These are phyloP conservation scores for Phycodurus eques DNA, from an alignment of 2,113 vertebrate species.

Conservation along the genomic window DNA sequence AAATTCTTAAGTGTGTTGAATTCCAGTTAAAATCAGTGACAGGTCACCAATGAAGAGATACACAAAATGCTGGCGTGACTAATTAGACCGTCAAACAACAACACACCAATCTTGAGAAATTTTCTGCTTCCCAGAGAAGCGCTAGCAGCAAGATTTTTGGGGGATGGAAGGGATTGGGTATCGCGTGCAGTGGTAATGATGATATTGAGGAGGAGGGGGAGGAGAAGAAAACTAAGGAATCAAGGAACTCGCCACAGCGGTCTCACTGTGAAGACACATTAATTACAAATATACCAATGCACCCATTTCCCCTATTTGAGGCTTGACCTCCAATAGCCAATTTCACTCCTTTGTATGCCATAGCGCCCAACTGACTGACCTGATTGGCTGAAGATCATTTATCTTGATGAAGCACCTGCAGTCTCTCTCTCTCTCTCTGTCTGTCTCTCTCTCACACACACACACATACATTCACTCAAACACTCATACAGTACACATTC, in stretches of 20 bases:
- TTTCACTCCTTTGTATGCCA: constrained; percentile 47
- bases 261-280: constrained; percentile 24
- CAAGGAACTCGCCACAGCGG: constrained; percentile 59
- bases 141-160: constrained; percentile 1
- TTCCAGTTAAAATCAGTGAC: constrained; percentile 3
- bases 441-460: not conserved
- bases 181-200: constrained; percentile 5
- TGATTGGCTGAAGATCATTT: constrained; percentile 74
- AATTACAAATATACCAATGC: constrained; percentile 5
- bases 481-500: no score
- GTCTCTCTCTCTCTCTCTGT: constrained; percentile 9
- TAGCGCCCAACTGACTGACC: constrained; percentile 58
- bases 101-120: constrained; percentile 36
- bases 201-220: not conserved
- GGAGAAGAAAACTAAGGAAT: constrained; percentile 48
- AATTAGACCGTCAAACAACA: constrained; percentile 51
- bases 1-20: not conserved
- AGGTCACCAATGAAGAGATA: constrained; percentile 31
- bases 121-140: constrained; percentile 45
- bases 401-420: constrained; percentile 72
- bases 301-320: constrained; percentile 13
- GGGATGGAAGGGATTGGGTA: constrained; percentile 8
- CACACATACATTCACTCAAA: not conserved
- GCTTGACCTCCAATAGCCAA: constrained; percentile 42
- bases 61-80: constrained; percentile 37